Conservation (phyloP, 2,113 vertebrate species). For the Oryctolagus cuniculus region DNA sequence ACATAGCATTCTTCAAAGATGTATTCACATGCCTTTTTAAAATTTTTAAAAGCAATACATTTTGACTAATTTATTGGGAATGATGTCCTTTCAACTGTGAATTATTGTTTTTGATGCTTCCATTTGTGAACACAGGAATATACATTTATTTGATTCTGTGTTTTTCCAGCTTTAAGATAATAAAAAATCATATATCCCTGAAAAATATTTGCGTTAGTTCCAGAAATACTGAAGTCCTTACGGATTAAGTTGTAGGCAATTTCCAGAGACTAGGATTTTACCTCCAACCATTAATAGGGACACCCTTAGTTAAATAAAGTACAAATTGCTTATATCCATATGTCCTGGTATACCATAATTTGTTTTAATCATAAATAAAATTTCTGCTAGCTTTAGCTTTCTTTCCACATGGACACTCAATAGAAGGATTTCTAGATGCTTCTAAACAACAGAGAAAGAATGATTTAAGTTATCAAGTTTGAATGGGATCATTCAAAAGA, state of each 20-base stretch:
- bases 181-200: neutral
- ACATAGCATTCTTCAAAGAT: neutral
- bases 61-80: neutral
- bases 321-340: neutral
- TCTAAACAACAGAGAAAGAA: neutral
- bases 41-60: neutral
- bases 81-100: neutral
- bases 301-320: conserved; percentile 2
- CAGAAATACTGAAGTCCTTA: neutral
- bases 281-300: neutral
- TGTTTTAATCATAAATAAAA: neutral
- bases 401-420: neutral
- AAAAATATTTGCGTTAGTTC: conserved; percentile 25
- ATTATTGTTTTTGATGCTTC: neutral
- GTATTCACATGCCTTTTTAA: neutral
- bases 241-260: neutral
- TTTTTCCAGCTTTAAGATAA: neutral
- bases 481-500: neutral
- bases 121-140: neutral
- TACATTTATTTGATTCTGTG: neutral
- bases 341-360: neutral
- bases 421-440: neutral
- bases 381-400: neutral
- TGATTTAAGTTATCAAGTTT: neutral
- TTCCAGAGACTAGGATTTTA: neutral